Conservation (phyloP, 2,113 vertebrate genomes). For the Peucedramus taeniatus region DNA sequence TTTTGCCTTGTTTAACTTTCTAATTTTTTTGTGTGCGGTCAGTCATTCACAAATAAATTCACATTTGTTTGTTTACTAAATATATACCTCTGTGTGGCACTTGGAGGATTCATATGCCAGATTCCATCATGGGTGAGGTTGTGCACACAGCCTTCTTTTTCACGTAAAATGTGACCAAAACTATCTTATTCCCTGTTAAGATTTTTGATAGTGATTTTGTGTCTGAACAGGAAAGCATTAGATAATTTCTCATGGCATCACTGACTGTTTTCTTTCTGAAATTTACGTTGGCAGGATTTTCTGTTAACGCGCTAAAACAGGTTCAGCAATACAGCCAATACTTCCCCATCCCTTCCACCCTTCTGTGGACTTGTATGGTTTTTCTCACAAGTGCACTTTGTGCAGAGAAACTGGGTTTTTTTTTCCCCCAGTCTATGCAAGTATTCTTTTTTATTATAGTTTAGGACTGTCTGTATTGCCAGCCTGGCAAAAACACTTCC, state of each 20-base stretch:
- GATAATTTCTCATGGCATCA: background rate
- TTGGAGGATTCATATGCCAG: background rate
- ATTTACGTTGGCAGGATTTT: background rate
- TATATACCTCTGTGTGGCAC: background rate
- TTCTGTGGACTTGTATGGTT: background rate
- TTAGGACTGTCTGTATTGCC: background rate
- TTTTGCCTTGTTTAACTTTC: background rate
- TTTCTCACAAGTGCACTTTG: background rate
- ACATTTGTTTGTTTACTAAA: background rate
- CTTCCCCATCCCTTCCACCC: rapidly evolving
- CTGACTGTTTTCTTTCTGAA: background rate
- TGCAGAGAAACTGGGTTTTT: background rate
- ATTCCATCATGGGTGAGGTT: background rate
- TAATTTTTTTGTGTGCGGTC: background rate
- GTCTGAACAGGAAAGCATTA: background rate
- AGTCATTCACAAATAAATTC: background rate
- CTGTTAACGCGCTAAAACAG: background rate
- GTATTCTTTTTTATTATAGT: rapidly evolving
- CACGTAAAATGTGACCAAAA: background rate
- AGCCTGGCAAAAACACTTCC: background rate
- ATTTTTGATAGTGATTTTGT: background rate
- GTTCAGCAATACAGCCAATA: background rate
- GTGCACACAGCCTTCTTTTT: background rate
- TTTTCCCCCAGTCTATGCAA: background rate
- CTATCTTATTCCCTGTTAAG: background rate